A percentile compares a stretch with the other conserved stretches of the same genome.
Conservation (phyloP, 2,797 vertebrate species). For the Protonibea diacanthus region DNA sequence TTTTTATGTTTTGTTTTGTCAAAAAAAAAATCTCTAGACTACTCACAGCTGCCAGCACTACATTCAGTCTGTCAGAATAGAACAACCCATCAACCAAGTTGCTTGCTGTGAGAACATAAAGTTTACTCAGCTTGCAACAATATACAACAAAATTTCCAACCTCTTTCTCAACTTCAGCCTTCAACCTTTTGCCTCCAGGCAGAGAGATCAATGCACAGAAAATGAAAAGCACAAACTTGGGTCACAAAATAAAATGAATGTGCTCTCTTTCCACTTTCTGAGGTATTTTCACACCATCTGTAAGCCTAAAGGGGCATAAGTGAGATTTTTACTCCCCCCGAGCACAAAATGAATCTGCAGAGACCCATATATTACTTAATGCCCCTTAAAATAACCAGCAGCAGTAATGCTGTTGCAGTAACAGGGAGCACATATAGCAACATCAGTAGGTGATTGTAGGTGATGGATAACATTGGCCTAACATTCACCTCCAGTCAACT, state of each 20-base stretch:
- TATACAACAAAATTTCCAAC: constrained; percentile 1
- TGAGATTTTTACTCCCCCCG: constrained; percentile 41
- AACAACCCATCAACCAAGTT: constrained; percentile 22
- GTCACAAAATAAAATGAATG: constrained; percentile 47
- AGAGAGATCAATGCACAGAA: constrained; percentile 58
- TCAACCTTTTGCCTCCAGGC: constrained; percentile 51
- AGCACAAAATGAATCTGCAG: constrained; percentile 51
- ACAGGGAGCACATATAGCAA: constrained; percentile 25
- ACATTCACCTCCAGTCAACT: constrained; percentile 35
- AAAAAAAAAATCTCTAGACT: constrained; percentile 2
- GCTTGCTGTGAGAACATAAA: constrained; percentile 1
- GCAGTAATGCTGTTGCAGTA: constrained; percentile 44
- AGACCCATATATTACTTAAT: constrained; percentile 59
- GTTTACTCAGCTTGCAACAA: constrained; percentile 25
- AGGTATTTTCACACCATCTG: constrained; percentile 48
- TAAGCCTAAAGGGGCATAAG: constrained; percentile 55
- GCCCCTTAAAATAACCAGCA: constrained; percentile 59
- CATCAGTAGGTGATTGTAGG: constrained; percentile 50
- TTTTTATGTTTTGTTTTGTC: constrained; percentile 5
- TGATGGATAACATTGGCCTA: constrained; percentile 47
- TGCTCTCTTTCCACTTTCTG: constrained; percentile 27
- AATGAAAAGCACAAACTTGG: constrained; percentile 57
- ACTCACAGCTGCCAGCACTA: not conserved
- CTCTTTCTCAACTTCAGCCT: constrained; percentile 44
- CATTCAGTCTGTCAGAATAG: constrained; percentile 23